Percentiles rank a stretch among this genome's conserved stretches.
Conservation (phyloP, 2,113 vertebrate species). For the Ursus arctos region DNA sequence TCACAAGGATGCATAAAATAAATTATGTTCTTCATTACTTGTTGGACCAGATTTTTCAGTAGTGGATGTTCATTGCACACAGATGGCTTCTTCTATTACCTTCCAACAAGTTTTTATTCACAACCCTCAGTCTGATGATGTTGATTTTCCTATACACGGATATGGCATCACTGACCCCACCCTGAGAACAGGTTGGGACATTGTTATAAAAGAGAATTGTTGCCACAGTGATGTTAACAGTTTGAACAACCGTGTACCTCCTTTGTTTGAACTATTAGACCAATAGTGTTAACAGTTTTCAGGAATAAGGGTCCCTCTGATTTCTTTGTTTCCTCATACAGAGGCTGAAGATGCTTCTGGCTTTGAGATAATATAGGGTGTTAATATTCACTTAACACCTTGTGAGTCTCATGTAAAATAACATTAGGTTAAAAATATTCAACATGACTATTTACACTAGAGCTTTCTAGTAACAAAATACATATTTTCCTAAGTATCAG, state of each 20-base stretch:
- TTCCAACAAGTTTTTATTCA: background rate
- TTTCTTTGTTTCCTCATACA: background rate
- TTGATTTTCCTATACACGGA: background rate
- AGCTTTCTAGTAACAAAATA: constrained; percentile 21
- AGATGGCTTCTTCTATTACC: background rate
- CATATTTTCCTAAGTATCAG: background rate
- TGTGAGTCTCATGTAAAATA: background rate
- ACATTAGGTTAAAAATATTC: background rate
- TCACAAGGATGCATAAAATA: background rate
- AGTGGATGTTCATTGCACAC: background rate
- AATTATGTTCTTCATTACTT: background rate
- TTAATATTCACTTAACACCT: background rate
- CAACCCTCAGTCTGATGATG: background rate
- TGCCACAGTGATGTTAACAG: background rate
- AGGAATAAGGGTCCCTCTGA: background rate
- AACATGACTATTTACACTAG: background rate
- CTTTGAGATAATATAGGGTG: background rate
- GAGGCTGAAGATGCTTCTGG: background rate
- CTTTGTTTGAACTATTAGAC: background rate
- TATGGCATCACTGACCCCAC: background rate
- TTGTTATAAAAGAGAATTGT: background rate
- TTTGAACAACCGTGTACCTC: background rate
- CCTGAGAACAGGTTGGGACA: background rate
- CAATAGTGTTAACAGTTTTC: background rate
- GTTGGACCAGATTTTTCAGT: background rate